A percentile compares a stretch with the other conserved stretches of the same genome.
phyloP scores from a whole-genome alignment of 2,888 invertebrate species.

The Latrodectus hesperus region DNA sequence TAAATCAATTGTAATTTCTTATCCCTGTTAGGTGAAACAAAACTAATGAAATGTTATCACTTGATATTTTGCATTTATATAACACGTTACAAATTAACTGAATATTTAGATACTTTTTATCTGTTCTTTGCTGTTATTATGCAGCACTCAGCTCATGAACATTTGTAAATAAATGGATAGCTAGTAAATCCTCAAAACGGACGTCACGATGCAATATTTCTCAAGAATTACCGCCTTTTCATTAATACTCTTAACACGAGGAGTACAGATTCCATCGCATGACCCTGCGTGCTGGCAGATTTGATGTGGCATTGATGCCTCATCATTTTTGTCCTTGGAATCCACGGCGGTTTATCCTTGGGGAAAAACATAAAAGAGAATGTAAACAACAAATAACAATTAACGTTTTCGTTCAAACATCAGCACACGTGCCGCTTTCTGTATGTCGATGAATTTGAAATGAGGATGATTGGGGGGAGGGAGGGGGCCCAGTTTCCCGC shows the following conservation, averaged over 20 bases:
- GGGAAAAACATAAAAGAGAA: conserved; percentile 16
- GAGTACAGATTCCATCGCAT: not conserved
- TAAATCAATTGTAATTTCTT: too few relatives aligned
- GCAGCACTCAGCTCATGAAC: too few relatives aligned
- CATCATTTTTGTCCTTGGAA: conserved; percentile 29
- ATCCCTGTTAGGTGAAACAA: too few relatives aligned
- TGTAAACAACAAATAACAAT: conserved; percentile 38
- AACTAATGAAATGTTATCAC: too few relatives aligned
- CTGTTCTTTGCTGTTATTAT: too few relatives aligned
- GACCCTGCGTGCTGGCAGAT: not conserved
- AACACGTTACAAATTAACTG: too few relatives aligned
- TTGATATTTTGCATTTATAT: too few relatives aligned
- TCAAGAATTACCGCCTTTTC: not conserved
- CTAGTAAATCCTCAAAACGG: too few relatives aligned
- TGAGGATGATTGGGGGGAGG: not conserved
- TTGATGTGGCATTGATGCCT: conserved; percentile 13
- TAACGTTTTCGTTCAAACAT: not conserved
- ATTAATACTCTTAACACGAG: not conserved
- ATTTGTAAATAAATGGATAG: too few relatives aligned
- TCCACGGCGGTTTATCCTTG: conserved; percentile 34
- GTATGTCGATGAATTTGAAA: too few relatives aligned
- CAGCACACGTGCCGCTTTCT: conserved; percentile 4
- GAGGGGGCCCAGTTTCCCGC: not conserved
- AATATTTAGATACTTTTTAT: too few relatives aligned
- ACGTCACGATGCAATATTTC: too few relatives aligned